Percentiles rank a stretch among this genome's conserved stretches.
Conservation (phyloP, 2,113 vertebrate genomes). For the Prolemur simus region DNA sequence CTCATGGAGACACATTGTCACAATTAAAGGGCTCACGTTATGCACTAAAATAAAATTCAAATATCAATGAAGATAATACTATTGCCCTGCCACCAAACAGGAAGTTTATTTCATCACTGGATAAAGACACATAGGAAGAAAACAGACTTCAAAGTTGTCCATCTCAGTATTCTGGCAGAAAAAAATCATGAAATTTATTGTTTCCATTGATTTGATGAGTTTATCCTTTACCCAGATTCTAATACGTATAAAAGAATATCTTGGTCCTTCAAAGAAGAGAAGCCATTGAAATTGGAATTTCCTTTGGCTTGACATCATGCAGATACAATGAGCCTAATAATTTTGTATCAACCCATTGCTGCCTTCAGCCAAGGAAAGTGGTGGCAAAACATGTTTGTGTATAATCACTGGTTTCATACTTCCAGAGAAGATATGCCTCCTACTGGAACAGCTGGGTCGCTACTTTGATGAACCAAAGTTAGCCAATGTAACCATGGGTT, state of each 20-base stretch:
- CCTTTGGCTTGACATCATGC: conserved; percentile 79
- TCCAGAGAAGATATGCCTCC: conserved; percentile 83
- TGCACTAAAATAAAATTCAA: conserved; percentile 86
- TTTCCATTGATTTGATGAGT: conserved; percentile 86
- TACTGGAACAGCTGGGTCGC: conserved; percentile 84
- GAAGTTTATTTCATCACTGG: conserved; percentile 87
- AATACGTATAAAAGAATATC: conserved; percentile 85
- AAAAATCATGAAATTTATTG: conserved; percentile 84
- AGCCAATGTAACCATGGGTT: conserved; percentile 76
- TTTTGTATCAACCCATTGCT: conserved; percentile 86
- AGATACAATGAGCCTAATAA: conserved; percentile 85
- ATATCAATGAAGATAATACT: conserved; percentile 89
- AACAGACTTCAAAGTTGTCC: conserved; percentile 88
- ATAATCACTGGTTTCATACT: conserved; percentile 87
- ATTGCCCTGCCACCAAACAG: conserved; percentile 86
- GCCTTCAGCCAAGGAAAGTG: conserved; percentile 81
- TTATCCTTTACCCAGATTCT: conserved; percentile 83
- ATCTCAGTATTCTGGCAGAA: conserved; percentile 86
- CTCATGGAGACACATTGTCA: neutral
- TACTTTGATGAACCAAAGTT: conserved; percentile 84
- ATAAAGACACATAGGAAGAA: conserved; percentile 91
- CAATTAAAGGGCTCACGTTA: conserved; percentile 81
- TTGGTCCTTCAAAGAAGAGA: conserved; percentile 87
- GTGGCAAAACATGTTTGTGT: conserved; percentile 81
- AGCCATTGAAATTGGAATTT: conserved; percentile 86